phyloP scores from a whole-genome alignment of 2,888 invertebrate genomes.

The Lasiommata megera region DNA sequence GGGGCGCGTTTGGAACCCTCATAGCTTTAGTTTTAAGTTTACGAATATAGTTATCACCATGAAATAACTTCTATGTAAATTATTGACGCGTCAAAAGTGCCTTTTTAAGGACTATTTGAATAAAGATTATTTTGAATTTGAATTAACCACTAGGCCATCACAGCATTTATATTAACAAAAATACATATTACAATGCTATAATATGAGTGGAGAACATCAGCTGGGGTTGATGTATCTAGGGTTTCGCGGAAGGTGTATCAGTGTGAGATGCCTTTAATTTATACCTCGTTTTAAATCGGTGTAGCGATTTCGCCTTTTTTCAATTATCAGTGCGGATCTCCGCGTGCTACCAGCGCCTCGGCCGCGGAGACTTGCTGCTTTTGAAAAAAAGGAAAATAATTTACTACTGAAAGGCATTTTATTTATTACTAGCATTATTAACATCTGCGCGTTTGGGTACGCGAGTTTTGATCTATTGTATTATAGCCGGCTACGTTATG shows the following conservation, averaged over 20 bases:
- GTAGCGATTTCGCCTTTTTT: constrained; percentile 72
- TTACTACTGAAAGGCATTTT: neutral
- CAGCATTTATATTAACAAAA: no score
- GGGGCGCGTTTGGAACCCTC: no score
- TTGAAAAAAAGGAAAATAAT: constrained; percentile 9
- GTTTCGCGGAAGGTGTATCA: neutral
- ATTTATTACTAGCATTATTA: constrained; percentile 28
- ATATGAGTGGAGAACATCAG: no score
- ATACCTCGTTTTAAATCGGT: constrained; percentile 76
- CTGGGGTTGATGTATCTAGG: neutral
- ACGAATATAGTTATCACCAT: no score
- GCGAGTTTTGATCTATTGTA: neutral
- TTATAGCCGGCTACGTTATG: no score
- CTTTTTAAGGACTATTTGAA: no score
- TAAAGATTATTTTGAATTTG: no score
- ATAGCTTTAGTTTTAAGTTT: no score
- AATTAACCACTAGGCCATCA: no score
- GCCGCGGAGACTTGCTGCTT: neutral
- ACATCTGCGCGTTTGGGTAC: neutral
- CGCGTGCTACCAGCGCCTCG: constrained; percentile 7
- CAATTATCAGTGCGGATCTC: constrained; percentile 38
- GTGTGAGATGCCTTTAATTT: constrained; percentile 68
- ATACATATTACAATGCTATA: no score
- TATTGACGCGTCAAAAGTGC: no score
- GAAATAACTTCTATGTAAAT: no score